Base-by-base conservation (phyloP, 2,797 vertebrate genomes). In the Parauchenoglanis ngamensis region DNA sequence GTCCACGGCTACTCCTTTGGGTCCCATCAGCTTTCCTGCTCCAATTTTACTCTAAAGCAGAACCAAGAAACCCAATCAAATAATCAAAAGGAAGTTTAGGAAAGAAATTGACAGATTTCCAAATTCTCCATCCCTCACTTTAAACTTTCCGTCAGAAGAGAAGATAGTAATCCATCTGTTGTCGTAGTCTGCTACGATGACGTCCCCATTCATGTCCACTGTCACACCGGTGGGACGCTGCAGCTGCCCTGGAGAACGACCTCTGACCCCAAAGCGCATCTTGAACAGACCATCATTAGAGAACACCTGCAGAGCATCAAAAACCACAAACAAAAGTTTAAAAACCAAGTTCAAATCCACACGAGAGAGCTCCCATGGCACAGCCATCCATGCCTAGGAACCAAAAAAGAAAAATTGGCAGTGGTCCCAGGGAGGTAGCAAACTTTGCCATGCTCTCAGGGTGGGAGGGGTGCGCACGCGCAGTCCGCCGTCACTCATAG, bases 131-230 rank as follows among this genome's bases (percentile, higher is more conserved):
- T 49, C 13, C 85, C 86, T 94, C 89, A 97, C 98, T 97, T 99
- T 99, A 92, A 99, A 99, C 92, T 99, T 99, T 85, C 98, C 98
- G 31, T 99, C 98, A 0, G 98, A 95, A 3, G 97, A 97, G 94
- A 99, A 99, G 91, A 98, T 97, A 91, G 97, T 99, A 94, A 99
- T 97, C 98, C 98, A 99, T 92, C 97, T 96, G 94, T 99, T 99
- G 96, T 99, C 98, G 1, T 99, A 99, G 92, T 99, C 98, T 0
- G 98, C 97, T n/a, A 99, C 97, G 7, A 99, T 97, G 72, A 99
- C 98, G 94, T 99, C 98, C 0, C 98, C 98, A 0, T 97, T 98
- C 91, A 96, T 94, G 93, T 99, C 97, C 84, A 99, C 97, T 0
- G 97, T 97, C 78, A 98, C 97, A 0, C 98, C 98, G 0, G 98